Evolutionary conservation across 2,797 vertebrate species (phyloP), one percentile per base, ranked within the genome.

Genomic region (Melanotaenia parkinsoni): DNA sequence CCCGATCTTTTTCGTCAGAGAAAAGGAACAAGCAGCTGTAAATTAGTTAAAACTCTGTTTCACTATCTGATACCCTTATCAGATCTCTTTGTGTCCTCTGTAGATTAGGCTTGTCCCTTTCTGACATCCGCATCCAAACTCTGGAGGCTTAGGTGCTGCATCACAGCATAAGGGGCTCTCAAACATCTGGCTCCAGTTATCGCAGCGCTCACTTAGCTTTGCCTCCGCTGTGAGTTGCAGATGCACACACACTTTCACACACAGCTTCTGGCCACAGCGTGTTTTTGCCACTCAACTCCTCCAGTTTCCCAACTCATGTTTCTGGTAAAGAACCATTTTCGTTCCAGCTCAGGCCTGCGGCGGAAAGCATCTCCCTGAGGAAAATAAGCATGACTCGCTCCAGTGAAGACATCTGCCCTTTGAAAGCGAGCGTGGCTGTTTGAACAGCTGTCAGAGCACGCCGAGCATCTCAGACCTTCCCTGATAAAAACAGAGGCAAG

Each of bases 321-420:
- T 88, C 78, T 90, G 85, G 80, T 93, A 88, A 90, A 89, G 69
- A 51, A 67, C 58, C 80, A 37, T 89, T 87, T 82, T 66, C 80
- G 81, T 76, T 89, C 73, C 79, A 78, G 76, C 78, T 86, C 81
- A 18, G 84, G 72, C 88, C 88, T 62, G 87, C 77, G 59, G 88
- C 76, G 80, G 90, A 86, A 93, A 93, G 90, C 90, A 83, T 93
- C 92, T 95, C 92, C 92, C 88, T 28, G 90, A 94, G 93, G 92
- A 94, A 94, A 95, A 94, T 91, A 94, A 95, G 92, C 94, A 93
- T 32, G 92, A 91, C 86, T 92, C 90, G 91, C 90, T 94, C 91
- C 89, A 90, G 85, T 90, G 90, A 94, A 94, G 94, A 94, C 94
- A 95, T 95, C 94, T 95, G 94, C 93, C 94, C 94, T 94, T 94